These are phyloP conservation scores for Erpobdella octoculata DNA, from an alignment of 2,888 invertebrate genomes.

Conservation along the genomic window DNA sequence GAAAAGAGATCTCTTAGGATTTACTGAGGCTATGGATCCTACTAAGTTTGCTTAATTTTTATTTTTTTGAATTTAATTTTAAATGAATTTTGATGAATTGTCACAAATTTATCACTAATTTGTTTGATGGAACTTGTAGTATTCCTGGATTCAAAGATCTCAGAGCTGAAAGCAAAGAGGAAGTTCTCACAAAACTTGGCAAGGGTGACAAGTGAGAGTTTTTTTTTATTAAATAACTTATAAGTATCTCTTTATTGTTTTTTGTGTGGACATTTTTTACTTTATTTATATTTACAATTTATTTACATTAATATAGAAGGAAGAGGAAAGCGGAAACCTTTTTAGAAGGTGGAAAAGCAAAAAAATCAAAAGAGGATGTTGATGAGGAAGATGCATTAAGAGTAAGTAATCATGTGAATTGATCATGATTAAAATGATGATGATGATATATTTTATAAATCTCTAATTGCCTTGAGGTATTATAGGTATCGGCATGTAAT, in stretches of 20 bases:
- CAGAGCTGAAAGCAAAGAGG: constrained; percentile 57
- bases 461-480: too few species aligned
- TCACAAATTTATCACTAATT: background rate
- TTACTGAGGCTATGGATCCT: constrained; percentile 53
- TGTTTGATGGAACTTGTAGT: constrained; percentile 39
- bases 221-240: background rate
- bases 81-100: background rate
- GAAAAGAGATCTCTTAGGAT: constrained; percentile 65
- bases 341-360: constrained; percentile 39
- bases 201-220: constrained; percentile 41
- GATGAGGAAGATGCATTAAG: constrained; percentile 44
- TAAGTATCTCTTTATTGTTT: background rate
- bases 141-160: constrained; percentile 70
- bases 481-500: too few species aligned
- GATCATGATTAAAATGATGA: too few species aligned
- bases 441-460: too few species aligned
- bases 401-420: too few species aligned
- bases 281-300: background rate
- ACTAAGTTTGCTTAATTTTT: constrained; percentile 57
- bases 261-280: background rate
- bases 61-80: background rate
- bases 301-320: constrained; percentile 15
- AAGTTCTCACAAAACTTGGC: constrained; percentile 45
- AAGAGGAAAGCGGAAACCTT: constrained; percentile 41
- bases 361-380: constrained; percentile 43